phyloP scores from a whole-genome alignment of 2,113 vertebrate genomes.

The Nanger granti region DNA sequence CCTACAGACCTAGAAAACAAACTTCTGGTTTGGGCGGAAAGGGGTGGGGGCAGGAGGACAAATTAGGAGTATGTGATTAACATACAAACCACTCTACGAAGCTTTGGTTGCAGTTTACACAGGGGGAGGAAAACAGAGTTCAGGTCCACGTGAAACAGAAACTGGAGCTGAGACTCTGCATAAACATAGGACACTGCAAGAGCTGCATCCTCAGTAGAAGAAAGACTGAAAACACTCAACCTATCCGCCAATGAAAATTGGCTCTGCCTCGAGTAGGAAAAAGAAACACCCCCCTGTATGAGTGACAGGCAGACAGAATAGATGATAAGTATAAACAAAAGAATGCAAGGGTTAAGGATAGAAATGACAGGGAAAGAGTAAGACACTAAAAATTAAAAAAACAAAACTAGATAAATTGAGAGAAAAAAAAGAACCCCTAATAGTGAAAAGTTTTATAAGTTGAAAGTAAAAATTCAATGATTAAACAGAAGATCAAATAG shows the following conservation, averaged over 20 bases:
- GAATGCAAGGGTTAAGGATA: not conserved
- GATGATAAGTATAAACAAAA: not conserved
- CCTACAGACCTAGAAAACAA: not conserved
- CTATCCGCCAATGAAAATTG: not conserved
- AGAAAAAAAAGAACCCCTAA: not conserved
- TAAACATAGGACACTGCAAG: not conserved
- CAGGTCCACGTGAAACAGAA: not conserved
- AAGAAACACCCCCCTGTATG: not conserved
- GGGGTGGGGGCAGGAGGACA: accelerated
- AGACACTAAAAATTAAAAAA: not conserved
- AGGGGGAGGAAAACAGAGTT: not conserved
- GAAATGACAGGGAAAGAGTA: not conserved
- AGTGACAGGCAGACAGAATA: not conserved
- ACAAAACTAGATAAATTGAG: not conserved
- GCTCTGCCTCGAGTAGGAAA: not conserved
- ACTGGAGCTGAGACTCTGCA: not conserved
- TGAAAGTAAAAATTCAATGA: not conserved
- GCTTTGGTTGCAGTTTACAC: not conserved
- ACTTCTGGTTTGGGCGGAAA: too few relatives aligned
- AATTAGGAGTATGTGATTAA: not conserved
- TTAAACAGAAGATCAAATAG: not conserved
- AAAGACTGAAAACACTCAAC: not conserved
- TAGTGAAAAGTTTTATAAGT: not conserved
- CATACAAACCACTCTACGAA: not conserved
- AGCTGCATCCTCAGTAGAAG: not conserved